Base-by-base conservation (phyloP, 2,888 invertebrate genomes). In the Drosophila mimica region DNA sequence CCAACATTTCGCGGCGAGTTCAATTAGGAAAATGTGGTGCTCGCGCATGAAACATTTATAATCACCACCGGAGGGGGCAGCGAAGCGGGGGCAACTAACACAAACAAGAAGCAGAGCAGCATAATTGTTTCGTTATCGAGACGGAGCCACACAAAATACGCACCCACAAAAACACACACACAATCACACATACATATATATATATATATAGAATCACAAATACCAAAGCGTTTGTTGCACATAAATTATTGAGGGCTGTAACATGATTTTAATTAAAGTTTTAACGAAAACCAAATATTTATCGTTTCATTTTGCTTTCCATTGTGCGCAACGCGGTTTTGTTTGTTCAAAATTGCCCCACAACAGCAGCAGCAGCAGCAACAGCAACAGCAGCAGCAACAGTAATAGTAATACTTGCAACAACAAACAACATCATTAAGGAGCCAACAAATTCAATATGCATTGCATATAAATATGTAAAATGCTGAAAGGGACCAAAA, bases 251-350 rank as follows among this genome's bases (percentile, higher is more conserved):
- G 78, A 66, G 82, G 79, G 76, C 60, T 74, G 80, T 79, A 84
- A 69, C 88, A 87, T 81, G 85, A 75, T 90, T 88, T 88, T 88
- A 88, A 88, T 88, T 88, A 88, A 90, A 88, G 82, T 90, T 90
- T 89, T 77, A 84, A 84, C 88, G 82, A 84, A 89, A 89, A 82
- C 88, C 90, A 90, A 90, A 88, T 90, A 90, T 88, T 88, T 87
- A 87, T 90, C 78, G 89, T 90, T 86, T 88, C 82, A 84, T 84
- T 84, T 89, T 88, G 84, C 85, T 89, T 84, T 87, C 85, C 84
- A 88, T 79, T 87, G 85, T 76, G 70, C 83, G 70, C 69, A 56
- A 58, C 77, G 88, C 74, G 86, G 87, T 86, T 87, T 74, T 62
- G 68, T 75, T 81, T 75, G 66, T 30, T 53, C 61, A 71, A 61